phyloP scores from a whole-genome alignment of 2,888 invertebrate species.

The Arenicola marina region DNA sequence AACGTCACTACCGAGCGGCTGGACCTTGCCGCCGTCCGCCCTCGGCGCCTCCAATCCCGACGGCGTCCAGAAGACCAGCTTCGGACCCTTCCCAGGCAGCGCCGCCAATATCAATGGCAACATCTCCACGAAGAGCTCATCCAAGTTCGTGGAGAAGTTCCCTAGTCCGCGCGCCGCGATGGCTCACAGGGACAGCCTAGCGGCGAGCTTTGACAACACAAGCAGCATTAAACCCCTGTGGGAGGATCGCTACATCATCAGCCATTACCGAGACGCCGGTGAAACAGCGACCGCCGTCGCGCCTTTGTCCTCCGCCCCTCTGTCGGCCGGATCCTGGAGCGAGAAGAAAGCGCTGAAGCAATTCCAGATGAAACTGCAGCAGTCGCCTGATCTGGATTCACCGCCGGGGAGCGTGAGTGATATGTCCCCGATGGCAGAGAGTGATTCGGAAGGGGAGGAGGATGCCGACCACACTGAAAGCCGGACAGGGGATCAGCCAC shows the following conservation, averaged over 20 bases:
- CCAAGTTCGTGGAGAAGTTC: not conserved
- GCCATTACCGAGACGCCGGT: not conserved
- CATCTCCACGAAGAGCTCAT: not conserved
- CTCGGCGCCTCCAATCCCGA: not conserved
- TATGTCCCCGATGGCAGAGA: too few species aligned
- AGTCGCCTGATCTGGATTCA: too few species aligned
- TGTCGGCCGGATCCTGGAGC: not conserved
- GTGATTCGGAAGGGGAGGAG: too few species aligned
- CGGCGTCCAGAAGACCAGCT: not conserved
- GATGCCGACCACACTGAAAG: too few species aligned
- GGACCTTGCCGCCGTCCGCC: not conserved
- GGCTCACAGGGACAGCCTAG: not conserved
- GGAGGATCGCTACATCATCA: not conserved
- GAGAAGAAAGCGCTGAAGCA: slow-evolving; percentile 2
- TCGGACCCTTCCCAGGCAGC: too few species aligned
- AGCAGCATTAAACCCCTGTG: not conserved
- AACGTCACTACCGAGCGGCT: not conserved
- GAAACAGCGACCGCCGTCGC: not conserved
- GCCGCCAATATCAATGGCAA: too few species aligned
- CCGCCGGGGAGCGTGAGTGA: too few species aligned
- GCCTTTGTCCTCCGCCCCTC: not conserved
- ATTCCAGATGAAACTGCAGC: not conserved
- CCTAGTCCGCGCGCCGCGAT: not conserved
- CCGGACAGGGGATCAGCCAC: too few species aligned
- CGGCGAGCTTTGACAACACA: not conserved